These are phyloP conservation scores for Scrobipalpa costella DNA, from an alignment of 2,888 invertebrate genomes.

Conservation along the genomic window DNA sequence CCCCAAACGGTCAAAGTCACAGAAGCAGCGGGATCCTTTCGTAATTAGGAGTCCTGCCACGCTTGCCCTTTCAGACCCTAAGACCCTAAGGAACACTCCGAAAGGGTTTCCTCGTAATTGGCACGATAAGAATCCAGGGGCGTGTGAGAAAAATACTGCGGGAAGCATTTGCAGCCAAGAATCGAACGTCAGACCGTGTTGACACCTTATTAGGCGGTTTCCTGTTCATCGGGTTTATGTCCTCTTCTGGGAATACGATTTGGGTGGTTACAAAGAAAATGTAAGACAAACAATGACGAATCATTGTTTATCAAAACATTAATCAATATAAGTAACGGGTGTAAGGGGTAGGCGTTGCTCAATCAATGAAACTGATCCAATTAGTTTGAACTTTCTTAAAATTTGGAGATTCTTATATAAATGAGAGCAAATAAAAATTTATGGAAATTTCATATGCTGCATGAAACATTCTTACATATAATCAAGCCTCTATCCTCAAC, in stretches of 20 bases:
- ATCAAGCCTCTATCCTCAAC: too few species aligned
- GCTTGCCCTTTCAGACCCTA: slow-evolving; percentile 62
- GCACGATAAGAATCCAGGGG: slow-evolving; percentile 77
- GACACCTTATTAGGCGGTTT: slow-evolving; percentile 21
- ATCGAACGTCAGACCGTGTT: slow-evolving; percentile 6
- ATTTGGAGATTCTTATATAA: too few species aligned
- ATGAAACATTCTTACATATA: too few species aligned
- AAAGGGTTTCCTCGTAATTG: slow-evolving; percentile 72
- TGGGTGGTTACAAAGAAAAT: neutral
- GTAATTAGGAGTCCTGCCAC: slow-evolving; percentile 78
- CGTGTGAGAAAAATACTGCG: slow-evolving; percentile 64
- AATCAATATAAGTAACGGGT: too few species aligned
- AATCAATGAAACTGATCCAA: too few species aligned
- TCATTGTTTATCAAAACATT: too few species aligned
- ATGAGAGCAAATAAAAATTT: too few species aligned
- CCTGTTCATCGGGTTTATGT: neutral
- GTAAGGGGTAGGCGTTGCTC: too few species aligned
- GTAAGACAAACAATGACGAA: too few species aligned
- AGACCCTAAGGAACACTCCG: slow-evolving; percentile 56
- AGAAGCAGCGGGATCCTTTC: slow-evolving; percentile 62
- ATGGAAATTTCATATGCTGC: too few species aligned
- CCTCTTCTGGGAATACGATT: neutral
- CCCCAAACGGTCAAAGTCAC: slow-evolving; percentile 39
- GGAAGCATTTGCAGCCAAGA: slow-evolving; percentile 60
- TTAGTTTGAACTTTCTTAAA: too few species aligned